Percentiles rank a stretch among this genome's conserved stretches.
phyloP scores from a whole-genome alignment of 1,140 invertebrate species.

The Leptestheria dahalacensis region DNA sequence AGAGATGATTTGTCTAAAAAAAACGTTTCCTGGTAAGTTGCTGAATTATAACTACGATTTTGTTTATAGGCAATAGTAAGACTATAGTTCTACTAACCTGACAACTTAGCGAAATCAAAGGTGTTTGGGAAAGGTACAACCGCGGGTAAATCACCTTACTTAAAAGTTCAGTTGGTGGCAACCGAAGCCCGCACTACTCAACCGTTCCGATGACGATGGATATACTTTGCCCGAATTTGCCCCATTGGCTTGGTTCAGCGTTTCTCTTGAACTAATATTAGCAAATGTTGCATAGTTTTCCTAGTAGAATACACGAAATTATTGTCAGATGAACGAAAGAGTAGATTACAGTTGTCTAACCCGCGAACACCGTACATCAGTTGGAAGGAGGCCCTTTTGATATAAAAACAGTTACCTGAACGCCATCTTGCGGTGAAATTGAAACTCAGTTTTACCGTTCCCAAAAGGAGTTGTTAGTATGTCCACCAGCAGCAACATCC shows the following conservation, averaged over 20 bases:
- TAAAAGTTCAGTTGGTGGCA: conserved; percentile 40
- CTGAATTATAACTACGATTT: too few relatives aligned
- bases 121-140: conserved; percentile 53
- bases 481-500: conserved; percentile 74
- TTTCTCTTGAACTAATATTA: conserved; percentile 18
- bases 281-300: background rate
- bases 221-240: too few relatives aligned
- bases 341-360: conserved; percentile 63
- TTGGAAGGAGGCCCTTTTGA: conserved; percentile 30
- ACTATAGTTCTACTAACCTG: background rate
- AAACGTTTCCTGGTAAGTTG: conserved; percentile 40
- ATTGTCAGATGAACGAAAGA: conserved; percentile 42
- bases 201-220: conserved; percentile 53
- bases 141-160: conserved; percentile 44
- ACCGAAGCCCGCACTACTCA: conserved; percentile 54
- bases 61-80: conserved; percentile 12
- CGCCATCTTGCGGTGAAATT: too few relatives aligned
- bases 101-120: conserved; percentile 44
- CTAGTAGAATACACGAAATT: background rate
- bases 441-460: conserved; percentile 39
- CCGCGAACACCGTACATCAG: conserved; percentile 41
- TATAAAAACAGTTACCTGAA: too few relatives aligned
- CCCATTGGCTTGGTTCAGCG: conserved; percentile 39
- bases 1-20: conserved; percentile 42
- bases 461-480: conserved; percentile 77